Percentiles rank a stretch among this genome's conserved stretches.
These are phyloP conservation scores for Mimas tiliae DNA, from an alignment of 2,888 invertebrate genomes.

Conservation along the genomic window DNA sequence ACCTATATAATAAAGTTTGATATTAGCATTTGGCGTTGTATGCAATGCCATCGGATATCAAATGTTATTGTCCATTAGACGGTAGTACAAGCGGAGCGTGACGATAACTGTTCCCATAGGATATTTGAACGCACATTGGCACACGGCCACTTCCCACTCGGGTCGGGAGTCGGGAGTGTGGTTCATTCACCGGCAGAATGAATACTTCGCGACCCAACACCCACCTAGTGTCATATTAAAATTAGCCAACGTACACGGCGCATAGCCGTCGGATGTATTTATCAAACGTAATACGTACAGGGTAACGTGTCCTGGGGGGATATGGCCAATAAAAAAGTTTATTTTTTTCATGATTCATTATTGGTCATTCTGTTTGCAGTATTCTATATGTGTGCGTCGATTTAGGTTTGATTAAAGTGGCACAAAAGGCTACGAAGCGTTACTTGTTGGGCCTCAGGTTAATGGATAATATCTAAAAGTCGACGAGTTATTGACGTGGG, in stretches of 20 bases:
- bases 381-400: too few species aligned
- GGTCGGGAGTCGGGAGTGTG: constrained; percentile 39
- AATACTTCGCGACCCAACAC: constrained; percentile 38
- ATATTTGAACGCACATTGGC: constrained; percentile 60
- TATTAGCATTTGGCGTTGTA: constrained; percentile 35
- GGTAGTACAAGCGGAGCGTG: constrained; percentile 50
- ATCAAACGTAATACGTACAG: constrained; percentile 10
- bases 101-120: constrained; percentile 56
- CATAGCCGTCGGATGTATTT: constrained; percentile 19
- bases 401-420: too few species aligned
- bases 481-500: too few species aligned
- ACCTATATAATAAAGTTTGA: too few species aligned
- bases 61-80: constrained; percentile 53
- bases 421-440: too few species aligned
- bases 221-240: constrained; percentile 35
- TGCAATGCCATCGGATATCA: constrained; percentile 33
- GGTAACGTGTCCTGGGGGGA: neutral
- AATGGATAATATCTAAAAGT: too few species aligned
- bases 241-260: constrained; percentile 49
- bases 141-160: constrained; percentile 59
- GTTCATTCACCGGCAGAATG: constrained; percentile 53
- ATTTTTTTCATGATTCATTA: neutral
- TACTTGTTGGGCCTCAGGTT: too few species aligned
- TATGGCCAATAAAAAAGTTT: neutral
- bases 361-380: neutral